Evolutionary conservation across 2,797 vertebrate species (phyloP).

Genomic region (Clarias pachynema): DNA sequence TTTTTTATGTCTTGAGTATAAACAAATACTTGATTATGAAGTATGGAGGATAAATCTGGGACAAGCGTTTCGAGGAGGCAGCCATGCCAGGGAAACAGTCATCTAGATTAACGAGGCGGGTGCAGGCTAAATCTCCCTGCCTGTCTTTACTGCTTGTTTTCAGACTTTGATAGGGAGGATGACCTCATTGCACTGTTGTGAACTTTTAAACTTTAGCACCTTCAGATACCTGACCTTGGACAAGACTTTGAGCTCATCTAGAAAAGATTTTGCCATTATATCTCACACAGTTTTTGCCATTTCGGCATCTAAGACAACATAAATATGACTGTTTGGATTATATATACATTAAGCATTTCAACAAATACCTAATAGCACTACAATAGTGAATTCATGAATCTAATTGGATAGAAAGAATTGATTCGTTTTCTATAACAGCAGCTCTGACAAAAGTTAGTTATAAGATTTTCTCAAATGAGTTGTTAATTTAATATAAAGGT

Average conservation of each 20-base stretch:
- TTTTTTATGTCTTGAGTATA: constrained; percentile 79
- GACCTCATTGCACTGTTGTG: constrained; percentile 52
- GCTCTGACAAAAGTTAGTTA: neutral
- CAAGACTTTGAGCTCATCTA: constrained; percentile 45
- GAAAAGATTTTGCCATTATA: constrained; percentile 38
- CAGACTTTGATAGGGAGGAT: constrained; percentile 53
- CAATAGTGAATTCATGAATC: neutral
- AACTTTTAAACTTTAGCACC: constrained; percentile 59
- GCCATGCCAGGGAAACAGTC: constrained; percentile 65
- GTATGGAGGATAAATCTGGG: constrained; percentile 75
- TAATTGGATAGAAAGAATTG: neutral
- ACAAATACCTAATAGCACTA: neutral
- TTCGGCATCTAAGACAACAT: neutral
- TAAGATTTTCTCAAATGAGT: neutral
- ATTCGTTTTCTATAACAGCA: neutral
- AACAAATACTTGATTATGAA: constrained; percentile 81
- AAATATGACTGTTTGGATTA: neutral
- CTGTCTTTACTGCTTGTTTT: constrained; percentile 55
- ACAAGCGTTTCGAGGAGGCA: constrained; percentile 62
- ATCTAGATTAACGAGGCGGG: constrained; percentile 74
- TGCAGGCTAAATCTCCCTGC: constrained; percentile 53
- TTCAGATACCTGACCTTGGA: constrained; percentile 52
- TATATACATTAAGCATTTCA: neutral
- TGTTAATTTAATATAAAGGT: neutral
- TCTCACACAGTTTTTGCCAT: constrained; percentile 34